Evolutionary conservation across 2,888 invertebrate species (phyloP), one percentile per base, ranked within the genome.

Genomic region (Diplolepis rosae): DNA sequence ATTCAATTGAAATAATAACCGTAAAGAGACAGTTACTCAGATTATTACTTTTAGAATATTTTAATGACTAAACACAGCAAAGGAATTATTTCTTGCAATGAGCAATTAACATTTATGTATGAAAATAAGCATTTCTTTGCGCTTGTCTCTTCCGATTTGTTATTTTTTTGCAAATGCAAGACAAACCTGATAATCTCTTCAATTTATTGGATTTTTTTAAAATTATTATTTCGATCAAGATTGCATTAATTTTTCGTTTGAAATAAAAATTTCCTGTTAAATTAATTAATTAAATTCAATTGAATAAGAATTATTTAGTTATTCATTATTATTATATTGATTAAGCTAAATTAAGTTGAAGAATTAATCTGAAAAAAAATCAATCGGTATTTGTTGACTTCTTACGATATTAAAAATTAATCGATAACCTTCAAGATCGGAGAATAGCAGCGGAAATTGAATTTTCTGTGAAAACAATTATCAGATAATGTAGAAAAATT

Each of bases 381-480:
- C 30, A 24, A 50, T 24, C 6, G 22, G 18, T 22, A 50, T 50
- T 50, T 22, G n/a, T n/a, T n/a, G n/a, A n/a, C n/a, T n/a, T n/a
- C n/a, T 30, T 3, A 28, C 54, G 32, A 32, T 56, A 30, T 22
- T 6, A 7, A 18, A 9, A 56, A 18, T 56, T 56, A 56, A 56
- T 56, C 11, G 32, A 56, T 35, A 56, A 18, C 54, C 54, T 56
- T 56, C 54, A 11, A 56, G 15, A 18, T 7, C 32, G 30, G 22
- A 32, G 18, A 56, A 35, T 56, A 30, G 15, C 18, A 18, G 18
- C 18, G 54, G 32, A 56, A 32, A 13, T 28, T 18, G 18, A 30
- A 22, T 56, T 56, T 54, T 35, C 18, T 32, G 11, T 18, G 54
- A 56, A 56, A 11, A 3, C 32, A 35, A 56, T 56, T 56, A 56